Base-by-base conservation (phyloP, 2,797 vertebrate genomes). In the Gymnocypris eckloni region DNA sequence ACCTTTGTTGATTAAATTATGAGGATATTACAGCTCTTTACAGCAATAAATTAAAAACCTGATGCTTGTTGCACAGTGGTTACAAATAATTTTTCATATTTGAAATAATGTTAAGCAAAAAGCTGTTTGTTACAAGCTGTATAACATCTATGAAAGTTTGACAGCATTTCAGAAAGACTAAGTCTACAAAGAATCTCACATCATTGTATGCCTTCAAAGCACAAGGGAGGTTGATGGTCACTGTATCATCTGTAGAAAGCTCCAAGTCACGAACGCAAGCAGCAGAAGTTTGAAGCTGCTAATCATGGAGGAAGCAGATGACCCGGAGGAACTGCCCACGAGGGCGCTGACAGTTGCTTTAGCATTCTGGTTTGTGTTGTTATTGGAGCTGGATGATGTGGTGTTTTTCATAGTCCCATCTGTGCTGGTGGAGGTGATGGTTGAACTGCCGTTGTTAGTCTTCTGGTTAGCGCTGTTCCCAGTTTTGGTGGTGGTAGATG, bases 171-270 rank as follows among this genome's bases (percentile, higher is more conserved):
- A 33, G 41, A 28, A 72, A 82, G n/a, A 20, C 41, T 52, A 45
- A 66, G 59, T 67, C 43, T 66, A 61, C 28, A 59, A 66, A 20
- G 41, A 66, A 48, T 79, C 59, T 48, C 16, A 13, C 41, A 66
- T 45, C 25, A 66, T 79, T 45, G 59, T 79, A 48, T 59, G 70
- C 37, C 18, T 54, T 56, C n/a, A 71, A 28, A 67, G 15, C 45
- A 15, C 6, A 83, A 15, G 13, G 3, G 52, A 50, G 25, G 54
- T 71, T 45, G 48, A 72, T 54, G 48, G 66, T 76, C 25, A 76
- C 25, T 48, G 33, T 10, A 69, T 81, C 6, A 87, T 56, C 39
- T 59, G 64, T 28, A 59, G 48, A 41, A 87, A 16, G 59, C n/a
- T 3, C 13, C 81, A 22, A 48, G 22, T 64, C 33, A 66, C 39